Percentiles rank a stretch among this genome's conserved stretches.
Conservation (phyloP, 2,888 invertebrate species). For the Luperina testacea region DNA sequence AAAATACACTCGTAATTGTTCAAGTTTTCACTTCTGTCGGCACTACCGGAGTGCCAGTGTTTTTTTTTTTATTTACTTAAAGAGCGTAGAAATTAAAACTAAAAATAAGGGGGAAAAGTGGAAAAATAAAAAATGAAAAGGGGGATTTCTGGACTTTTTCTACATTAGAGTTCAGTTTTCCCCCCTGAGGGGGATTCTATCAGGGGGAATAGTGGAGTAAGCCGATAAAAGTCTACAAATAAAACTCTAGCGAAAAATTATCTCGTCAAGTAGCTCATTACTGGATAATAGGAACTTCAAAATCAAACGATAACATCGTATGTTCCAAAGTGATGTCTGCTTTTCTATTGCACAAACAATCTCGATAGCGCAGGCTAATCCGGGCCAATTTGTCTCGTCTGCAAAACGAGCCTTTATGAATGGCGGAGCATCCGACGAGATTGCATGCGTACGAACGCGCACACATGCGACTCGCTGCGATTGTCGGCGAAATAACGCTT, state of each 20-base stretch:
- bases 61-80: too few species aligned
- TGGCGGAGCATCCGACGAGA: slow-evolving; percentile 38
- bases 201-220: too few species aligned
- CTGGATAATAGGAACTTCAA: background rate
- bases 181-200: too few species aligned
- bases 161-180: too few species aligned
- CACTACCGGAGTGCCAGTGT: too few species aligned
- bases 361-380: slow-evolving; percentile 47
- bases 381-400: slow-evolving; percentile 44
- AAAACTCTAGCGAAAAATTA: background rate
- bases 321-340: slow-evolving; percentile 10
- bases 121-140: too few species aligned
- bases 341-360: slow-evolving; percentile 29
- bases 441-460: slow-evolving; percentile 18
- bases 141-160: too few species aligned
- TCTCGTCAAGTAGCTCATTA: background rate
- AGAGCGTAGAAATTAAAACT: too few species aligned
- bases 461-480: slow-evolving; percentile 6
- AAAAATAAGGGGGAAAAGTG: too few species aligned
- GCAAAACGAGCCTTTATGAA: slow-evolving; percentile 58
- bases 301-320: background rate
- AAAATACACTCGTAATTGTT: too few species aligned
- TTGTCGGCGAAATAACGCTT: slow-evolving; percentile 2
- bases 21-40: too few species aligned
- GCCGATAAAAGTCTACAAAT: background rate